Percentiles rank a stretch among this genome's conserved stretches.
These are phyloP conservation scores for Nephila pilipes DNA, from an alignment of 1,140 invertebrate genomes.

Conservation along the genomic window DNA sequence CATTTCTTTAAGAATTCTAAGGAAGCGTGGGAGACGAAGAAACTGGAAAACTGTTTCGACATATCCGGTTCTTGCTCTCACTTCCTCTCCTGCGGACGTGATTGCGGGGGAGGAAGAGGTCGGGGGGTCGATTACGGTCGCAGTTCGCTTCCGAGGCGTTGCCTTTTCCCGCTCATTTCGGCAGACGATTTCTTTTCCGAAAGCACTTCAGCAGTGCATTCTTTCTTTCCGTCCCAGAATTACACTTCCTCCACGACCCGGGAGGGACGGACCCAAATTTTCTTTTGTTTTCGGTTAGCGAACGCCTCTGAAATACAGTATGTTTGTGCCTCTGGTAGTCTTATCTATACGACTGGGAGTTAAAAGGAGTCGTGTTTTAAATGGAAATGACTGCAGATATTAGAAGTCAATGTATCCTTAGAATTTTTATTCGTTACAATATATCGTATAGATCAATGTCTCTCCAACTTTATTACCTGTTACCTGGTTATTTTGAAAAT, in stretches of 20 bases:
- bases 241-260: neutral
- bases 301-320: too few relatives aligned
- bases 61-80: constrained; percentile 42
- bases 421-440: too few relatives aligned
- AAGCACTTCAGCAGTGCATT: neutral
- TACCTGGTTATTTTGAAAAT: too few relatives aligned
- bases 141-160: constrained; percentile 6
- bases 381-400: too few relatives aligned
- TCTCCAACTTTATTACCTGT: too few relatives aligned
- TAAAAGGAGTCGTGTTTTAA: too few relatives aligned
- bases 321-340: too few relatives aligned
- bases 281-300: neutral
- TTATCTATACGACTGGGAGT: too few relatives aligned
- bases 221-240: neutral
- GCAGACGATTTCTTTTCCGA: constrained; percentile 8
- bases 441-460: too few relatives aligned
- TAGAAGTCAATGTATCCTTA: too few relatives aligned
- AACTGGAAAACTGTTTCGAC: constrained; percentile 39
- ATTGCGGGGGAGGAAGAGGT: neutral
- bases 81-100: constrained; percentile 16
- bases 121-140: constrained; percentile 27
- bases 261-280: neutral
- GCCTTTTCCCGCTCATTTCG: constrained; percentile 23
- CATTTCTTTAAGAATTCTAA: constrained; percentile 14
- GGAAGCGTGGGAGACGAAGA: neutral